Base-by-base conservation (phyloP, 1,140 invertebrate genomes). In the Heliconius congener region DNA sequence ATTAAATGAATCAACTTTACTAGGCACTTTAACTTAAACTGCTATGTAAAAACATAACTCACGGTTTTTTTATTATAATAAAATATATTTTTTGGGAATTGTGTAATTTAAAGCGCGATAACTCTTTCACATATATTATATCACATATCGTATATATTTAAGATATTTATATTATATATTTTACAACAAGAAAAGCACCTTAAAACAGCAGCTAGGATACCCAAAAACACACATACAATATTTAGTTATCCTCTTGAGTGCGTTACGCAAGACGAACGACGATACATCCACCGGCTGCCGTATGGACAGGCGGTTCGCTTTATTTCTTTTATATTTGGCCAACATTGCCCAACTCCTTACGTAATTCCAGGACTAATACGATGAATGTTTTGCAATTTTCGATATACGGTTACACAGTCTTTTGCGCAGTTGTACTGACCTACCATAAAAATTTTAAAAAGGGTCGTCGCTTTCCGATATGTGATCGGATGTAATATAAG, bases 321-420 rank as follows among this genome's bases (percentile, higher is more conserved):
- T 86, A 88, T 86, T 88, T 85, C 86, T 87, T 85, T 85, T 91
- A 89, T 84, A 89, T 90, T 91, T 90, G 88, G 87, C 87, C 85
- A 89, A 88, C 89, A 60, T 93, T 93, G 87, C 88, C 85, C 88
- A 93, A 93, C 83, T 55, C 13, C 71, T 93, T 93, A 91, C 88
- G 88, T 88, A 93, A 93, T 89, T 85, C 77, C 87, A 92, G 92
- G 92, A 93, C 89, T 90, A 90, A 86, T 2, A 82, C 86, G 82
- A 82, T 82, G 84, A 86, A 84, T 74, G 83, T 93, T 92, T 92
- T 91, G 90, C 89, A 93, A 93, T 92, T 87, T 87, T 87, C 80
- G 84, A 87, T 90, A 87, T 87, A 87, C 88, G 85, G 83, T 85
- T 87, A 89, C 82, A 81, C 82, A 85, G 77, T 84, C 71, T 85